A percentile compares a stretch with the other conserved stretches of the same genome.
phyloP scores from a whole-genome alignment of 2,888 invertebrate species.

The Tridacna crocea region DNA sequence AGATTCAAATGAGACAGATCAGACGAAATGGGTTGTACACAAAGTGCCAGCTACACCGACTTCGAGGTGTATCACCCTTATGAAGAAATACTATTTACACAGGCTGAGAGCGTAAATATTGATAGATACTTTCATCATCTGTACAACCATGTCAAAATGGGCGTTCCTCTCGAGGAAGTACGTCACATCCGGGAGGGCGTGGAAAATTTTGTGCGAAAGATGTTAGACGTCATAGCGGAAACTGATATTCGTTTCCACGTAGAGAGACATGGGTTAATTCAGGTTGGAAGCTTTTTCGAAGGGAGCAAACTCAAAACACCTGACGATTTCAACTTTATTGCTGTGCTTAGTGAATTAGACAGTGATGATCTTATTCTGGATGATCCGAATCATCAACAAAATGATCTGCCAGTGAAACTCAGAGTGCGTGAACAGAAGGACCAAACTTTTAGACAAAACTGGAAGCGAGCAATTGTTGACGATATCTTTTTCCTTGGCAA shows the following conservation, averaged over 20 bases:
- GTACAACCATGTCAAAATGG: conserved; percentile 19
- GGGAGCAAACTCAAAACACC: conserved; percentile 20
- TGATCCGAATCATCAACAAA: conserved; percentile 24
- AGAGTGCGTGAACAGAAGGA: conserved; percentile 21
- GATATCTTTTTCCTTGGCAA: conserved; percentile 25
- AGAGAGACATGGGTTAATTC: conserved; percentile 25
- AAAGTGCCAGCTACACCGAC: conserved; percentile 8
- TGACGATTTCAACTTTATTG: conserved; percentile 38
- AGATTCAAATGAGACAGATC: not conserved
- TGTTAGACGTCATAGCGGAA: conserved; percentile 20
- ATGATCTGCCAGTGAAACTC: conserved; percentile 29
- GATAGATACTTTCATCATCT: conserved; percentile 43
- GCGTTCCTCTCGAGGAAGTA: conserved; percentile 33
- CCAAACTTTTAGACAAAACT: conserved; percentile 20
- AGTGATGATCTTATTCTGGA: conserved; percentile 21
- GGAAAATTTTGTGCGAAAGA: conserved; percentile 20
- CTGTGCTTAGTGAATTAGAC: conserved; percentile 22
- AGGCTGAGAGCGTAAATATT: conserved; percentile 27
- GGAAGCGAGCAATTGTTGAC: conserved; percentile 31
- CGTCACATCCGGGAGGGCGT: conserved; percentile 43
- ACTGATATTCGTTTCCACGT: conserved; percentile 29
- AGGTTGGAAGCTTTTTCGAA: conserved; percentile 48
- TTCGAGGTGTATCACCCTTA: conserved; percentile 1
- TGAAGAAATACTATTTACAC: conserved; percentile 35
- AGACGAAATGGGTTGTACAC: conserved; percentile 30